Conservation (phyloP, 2,888 invertebrate genomes). For the Andrena flavipes region DNA sequence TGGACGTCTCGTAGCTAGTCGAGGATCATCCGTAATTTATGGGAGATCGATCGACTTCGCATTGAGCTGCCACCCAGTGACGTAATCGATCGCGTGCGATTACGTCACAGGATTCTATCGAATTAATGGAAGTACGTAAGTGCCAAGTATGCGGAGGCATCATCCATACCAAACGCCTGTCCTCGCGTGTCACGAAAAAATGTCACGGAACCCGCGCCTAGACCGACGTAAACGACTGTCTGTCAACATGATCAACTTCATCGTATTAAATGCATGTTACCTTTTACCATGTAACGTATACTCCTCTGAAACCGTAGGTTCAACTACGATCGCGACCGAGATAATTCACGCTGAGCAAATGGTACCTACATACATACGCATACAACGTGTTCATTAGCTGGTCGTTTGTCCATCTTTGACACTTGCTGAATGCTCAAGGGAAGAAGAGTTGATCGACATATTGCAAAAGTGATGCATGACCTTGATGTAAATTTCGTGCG, state of each 20-base stretch:
- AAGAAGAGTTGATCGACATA: conserved; percentile 9
- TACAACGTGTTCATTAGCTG: not conserved
- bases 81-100: conserved; percentile 67
- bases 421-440: not conserved
- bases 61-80: conserved; percentile 63
- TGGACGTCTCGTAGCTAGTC: conserved; percentile 67
- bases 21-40: conserved; percentile 71
- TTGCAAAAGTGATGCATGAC: not conserved
- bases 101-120: conserved; percentile 60
- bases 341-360: not conserved
- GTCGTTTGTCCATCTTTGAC: too few species aligned
- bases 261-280: conserved; percentile 14
- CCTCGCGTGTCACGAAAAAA: conserved; percentile 29
- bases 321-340: not conserved
- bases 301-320: not conserved
- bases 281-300: conserved; percentile 1
- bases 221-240: conserved; percentile 19
- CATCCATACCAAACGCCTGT: conserved; percentile 32
- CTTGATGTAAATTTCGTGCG: not conserved
- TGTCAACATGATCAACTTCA: conserved; percentile 16
- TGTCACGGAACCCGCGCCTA: conserved; percentile 15
- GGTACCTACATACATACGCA: not conserved
- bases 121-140: conserved; percentile 55
- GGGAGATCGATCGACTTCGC: conserved; percentile 69
- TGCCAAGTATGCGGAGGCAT: conserved; percentile 21